Evolutionary conservation across 2,113 vertebrate genomes (phyloP).

Genomic region (Prinia subflava): DNA sequence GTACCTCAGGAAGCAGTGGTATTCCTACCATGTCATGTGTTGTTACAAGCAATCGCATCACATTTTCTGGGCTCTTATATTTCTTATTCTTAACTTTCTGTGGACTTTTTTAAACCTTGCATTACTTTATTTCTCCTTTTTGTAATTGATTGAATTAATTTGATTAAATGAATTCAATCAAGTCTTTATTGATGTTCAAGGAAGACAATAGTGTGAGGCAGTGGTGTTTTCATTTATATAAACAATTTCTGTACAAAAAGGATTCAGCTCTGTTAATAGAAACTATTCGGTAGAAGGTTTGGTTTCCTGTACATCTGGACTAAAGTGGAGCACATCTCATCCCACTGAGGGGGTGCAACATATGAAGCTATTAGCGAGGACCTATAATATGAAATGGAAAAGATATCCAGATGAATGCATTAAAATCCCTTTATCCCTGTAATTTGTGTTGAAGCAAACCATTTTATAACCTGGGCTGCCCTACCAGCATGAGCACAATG

Average conservation of each 20-base stretch:
- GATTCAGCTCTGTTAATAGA: neutral
- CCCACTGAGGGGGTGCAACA: neutral
- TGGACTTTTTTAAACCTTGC: neutral
- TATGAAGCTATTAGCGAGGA: neutral
- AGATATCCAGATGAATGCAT: neutral
- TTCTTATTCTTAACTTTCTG: neutral
- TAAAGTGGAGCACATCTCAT: neutral
- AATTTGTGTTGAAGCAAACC: neutral
- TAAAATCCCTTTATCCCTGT: neutral
- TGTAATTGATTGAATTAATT: too few species aligned
- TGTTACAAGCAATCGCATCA: neutral
- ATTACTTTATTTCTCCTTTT: neutral
- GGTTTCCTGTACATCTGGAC: slow-evolving; percentile 47
- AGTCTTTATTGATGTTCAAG: neutral
- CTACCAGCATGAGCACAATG: neutral
- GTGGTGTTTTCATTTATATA: neutral
- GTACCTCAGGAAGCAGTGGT: neutral
- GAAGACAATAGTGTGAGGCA: neutral
- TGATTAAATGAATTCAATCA: neutral
- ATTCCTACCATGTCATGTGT: neutral
- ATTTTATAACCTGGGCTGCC: neutral
- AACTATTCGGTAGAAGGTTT: neutral
- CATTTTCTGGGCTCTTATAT: neutral
- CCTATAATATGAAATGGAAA: neutral
- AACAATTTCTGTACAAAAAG: neutral